These are phyloP conservation scores for Tachystola acroxantha DNA, from an alignment of 2,888 invertebrate genomes.

Conservation along the genomic window DNA sequence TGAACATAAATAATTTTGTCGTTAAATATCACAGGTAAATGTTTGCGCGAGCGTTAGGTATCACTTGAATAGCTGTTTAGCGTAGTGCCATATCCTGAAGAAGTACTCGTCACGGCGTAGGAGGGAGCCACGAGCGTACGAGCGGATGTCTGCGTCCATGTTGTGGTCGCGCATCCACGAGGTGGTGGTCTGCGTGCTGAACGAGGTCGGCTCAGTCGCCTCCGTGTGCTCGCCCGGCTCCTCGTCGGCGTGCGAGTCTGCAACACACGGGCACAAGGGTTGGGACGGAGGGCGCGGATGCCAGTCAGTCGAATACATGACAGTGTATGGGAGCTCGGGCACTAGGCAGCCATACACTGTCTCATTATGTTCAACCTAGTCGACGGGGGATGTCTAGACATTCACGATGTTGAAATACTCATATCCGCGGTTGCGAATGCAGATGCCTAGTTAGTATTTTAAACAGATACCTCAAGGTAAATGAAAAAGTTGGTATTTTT, in stretches of 20 bases:
- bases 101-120: conserved; percentile 95
- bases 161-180: conserved; percentile 96
- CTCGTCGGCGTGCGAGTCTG: conserved; percentile 62
- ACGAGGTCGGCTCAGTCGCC: conserved; percentile 87
- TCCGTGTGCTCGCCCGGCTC: conserved; percentile 78
- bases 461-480: too few species aligned
- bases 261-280: not conserved
- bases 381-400: too few species aligned
- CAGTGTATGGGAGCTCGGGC: too few species aligned
- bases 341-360: too few species aligned
- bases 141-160: conserved; percentile 95
- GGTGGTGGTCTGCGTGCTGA: conserved; percentile 95
- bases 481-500: too few species aligned
- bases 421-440: too few species aligned
- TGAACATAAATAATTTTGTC: conserved; percentile 33
- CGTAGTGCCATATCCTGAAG: conserved; percentile 95
- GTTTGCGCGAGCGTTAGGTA: conserved; percentile 45
- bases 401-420: too few species aligned
- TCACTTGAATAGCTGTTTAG: conserved; percentile 90
- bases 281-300: too few species aligned
- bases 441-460: too few species aligned
- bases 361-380: too few species aligned
- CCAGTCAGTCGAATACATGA: too few species aligned
- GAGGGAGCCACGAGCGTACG: conserved; percentile 91
- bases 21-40: conserved; percentile 68